Percentiles rank a stretch among this genome's conserved stretches.
phyloP scores from a whole-genome alignment of 2,113 vertebrate species.

The Vulpes ferrilata region DNA sequence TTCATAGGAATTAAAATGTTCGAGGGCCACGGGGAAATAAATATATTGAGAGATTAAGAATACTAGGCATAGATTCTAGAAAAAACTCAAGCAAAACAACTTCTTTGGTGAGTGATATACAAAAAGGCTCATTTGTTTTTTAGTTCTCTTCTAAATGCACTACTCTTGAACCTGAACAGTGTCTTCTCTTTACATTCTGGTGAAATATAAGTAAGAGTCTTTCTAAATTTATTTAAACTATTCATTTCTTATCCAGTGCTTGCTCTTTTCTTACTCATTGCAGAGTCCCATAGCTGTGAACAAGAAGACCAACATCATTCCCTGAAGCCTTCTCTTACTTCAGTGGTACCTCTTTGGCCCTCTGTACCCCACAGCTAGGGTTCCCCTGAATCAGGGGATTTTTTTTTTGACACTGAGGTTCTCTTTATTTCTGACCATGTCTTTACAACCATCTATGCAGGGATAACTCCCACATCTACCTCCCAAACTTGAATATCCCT shows the following conservation, averaged over 20 bases:
- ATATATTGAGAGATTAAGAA: conserved; percentile 56
- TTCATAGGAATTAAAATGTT: conserved; percentile 64
- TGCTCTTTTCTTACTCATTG: conserved; percentile 2
- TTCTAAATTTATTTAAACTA: background rate
- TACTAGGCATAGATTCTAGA: conserved; percentile 69
- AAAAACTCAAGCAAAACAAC: conserved; percentile 42
- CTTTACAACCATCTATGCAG: background rate
- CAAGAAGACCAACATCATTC: background rate
- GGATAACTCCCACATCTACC: background rate
- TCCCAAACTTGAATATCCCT: background rate
- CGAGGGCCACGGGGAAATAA: conserved; percentile 43
- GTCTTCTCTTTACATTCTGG: background rate
- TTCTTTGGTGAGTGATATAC: background rate
- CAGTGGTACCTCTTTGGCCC: background rate
- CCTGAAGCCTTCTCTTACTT: background rate
- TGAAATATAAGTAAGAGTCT: conserved; percentile 40
- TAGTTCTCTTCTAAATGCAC: background rate
- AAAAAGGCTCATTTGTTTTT: background rate
- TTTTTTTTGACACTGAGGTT: background rate
- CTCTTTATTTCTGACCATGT: conserved; percentile 48
- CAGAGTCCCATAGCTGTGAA: background rate
- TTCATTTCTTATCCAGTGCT: background rate
- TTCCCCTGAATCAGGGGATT: background rate
- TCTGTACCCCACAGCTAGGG: background rate
- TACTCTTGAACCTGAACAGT: conserved; percentile 18